Percentiles rank a stretch among this genome's conserved stretches.
Conservation (phyloP, 2,113 vertebrate species). For the Eulacestoma nigropectus region DNA sequence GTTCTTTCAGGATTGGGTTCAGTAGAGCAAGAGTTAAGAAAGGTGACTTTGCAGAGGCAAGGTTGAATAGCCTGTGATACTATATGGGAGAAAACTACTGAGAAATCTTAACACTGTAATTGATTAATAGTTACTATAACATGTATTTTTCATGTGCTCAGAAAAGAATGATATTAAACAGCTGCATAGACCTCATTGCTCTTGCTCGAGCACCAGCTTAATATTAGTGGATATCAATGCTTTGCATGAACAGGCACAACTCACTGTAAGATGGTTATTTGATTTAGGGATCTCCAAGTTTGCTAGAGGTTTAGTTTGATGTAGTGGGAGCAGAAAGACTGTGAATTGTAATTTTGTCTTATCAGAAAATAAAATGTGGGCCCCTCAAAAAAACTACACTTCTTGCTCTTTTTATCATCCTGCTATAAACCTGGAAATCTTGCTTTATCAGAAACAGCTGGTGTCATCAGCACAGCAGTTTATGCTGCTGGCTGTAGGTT, state of each 20-base stretch:
- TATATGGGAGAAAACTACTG: neutral
- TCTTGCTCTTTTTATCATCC: neutral
- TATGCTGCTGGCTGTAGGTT: neutral
- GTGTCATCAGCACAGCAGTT: neutral
- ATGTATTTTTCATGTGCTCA: neutral
- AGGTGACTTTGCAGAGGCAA: neutral
- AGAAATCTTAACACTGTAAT: neutral
- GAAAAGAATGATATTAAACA: neutral
- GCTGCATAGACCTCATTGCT: neutral
- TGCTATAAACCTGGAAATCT: neutral
- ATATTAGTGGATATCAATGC: neutral
- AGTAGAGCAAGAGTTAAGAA: neutral
- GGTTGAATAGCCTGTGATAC: neutral
- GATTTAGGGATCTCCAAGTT: neutral
- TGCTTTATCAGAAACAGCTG: neutral
- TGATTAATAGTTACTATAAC: neutral
- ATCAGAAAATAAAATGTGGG: neutral
- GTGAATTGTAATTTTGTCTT: neutral
- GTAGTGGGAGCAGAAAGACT: neutral
- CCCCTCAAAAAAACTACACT: accelerated
- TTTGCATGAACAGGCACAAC: neutral
- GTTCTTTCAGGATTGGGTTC: neutral
- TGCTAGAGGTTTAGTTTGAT: neutral
- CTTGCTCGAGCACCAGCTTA: neutral
- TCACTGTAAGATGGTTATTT: neutral